Percentiles rank a stretch among this genome's conserved stretches.
Evolutionary conservation across 2,113 vertebrate genomes (phyloP).

Genomic region (Nibea coibor): DNA sequence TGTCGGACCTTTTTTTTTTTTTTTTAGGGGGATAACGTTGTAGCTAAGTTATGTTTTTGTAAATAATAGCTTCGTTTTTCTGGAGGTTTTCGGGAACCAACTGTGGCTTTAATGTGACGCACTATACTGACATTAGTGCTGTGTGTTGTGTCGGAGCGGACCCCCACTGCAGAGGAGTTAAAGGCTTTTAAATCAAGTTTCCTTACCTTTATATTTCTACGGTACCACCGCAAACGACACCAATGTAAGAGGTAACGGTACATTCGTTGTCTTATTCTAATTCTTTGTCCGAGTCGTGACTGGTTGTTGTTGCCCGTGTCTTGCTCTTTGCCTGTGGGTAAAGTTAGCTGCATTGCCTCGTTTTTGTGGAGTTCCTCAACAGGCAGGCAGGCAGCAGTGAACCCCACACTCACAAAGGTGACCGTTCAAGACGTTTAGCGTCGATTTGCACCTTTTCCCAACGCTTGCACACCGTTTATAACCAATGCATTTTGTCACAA

Average conservation of each 20-base stretch:
- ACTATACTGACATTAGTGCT: slow-evolving; percentile 59
- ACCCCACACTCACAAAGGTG: slow-evolving; percentile 1
- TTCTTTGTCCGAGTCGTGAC: slow-evolving; percentile 2
- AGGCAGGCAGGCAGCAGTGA: slow-evolving; percentile 52
- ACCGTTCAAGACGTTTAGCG: neutral
- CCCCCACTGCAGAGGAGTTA: slow-evolving; percentile 65
- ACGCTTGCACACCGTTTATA: neutral
- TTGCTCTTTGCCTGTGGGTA: slow-evolving; percentile 26
- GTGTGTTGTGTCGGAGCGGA: slow-evolving; percentile 52
- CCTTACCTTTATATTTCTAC: neutral
- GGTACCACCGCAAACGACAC: neutral
- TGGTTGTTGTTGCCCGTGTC: neutral
- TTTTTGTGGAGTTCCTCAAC: slow-evolving; percentile 43
- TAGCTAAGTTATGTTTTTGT: slow-evolving; percentile 26
- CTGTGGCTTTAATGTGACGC: slow-evolving; percentile 79
- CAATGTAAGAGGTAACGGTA: slow-evolving; percentile 66
- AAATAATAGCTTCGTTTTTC: slow-evolving; percentile 31
- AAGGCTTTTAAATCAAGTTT: slow-evolving; percentile 56
- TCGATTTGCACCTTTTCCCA: neutral
- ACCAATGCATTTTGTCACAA: neutral
- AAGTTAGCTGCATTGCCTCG: slow-evolving; percentile 55
- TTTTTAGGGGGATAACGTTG: neutral
- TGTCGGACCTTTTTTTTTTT: neutral
- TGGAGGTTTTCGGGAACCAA: slow-evolving; percentile 44
- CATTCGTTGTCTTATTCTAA: neutral